Base-by-base conservation (phyloP, 2,797 vertebrate species). In the Alauda arvensis region DNA sequence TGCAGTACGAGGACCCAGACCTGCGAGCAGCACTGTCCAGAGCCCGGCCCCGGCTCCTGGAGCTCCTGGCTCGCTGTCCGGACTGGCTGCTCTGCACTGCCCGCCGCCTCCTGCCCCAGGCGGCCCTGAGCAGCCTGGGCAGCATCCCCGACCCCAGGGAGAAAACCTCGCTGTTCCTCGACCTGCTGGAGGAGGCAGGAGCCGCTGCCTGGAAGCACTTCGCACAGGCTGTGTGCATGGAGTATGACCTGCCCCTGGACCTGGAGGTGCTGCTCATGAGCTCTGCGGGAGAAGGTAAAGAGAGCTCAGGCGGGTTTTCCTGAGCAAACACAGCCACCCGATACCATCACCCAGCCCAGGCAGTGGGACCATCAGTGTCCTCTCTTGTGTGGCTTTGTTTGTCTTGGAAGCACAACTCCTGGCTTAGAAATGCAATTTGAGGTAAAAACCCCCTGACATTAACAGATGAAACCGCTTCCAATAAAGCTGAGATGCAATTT, bases 191-290 rank as follows among this genome's bases (percentile, higher is more conserved):
- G 8, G 6, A 17, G 8, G 95, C 96, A 7, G 91, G 91, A 1
- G n/a, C 10, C 3, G 61, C 57, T n/a, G 88, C 84, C 8, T 98
- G 98, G 96, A 18, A 90, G 12, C 53, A 39, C 6, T 98, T 99
- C 85, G 94, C 98, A 6, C 87, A 96, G 31, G 92, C 76, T 1
- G 19, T 98, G 74, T 98, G 97, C 78, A 94, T 98, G 82, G 89
- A 97, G 10, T 93, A 96, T 3, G 89, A 95, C 46, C 97, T 99
- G 24, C 98, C 98, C 1, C 95, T 99, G 93, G 85, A 92, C 1
- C 95, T 98, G 81, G 99, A 99, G 87, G 96, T 96, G 3, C 91
- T 24, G 40, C 96, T 99, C n/a, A 76, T 99, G 70, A 98, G 97
- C 59, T 94, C 91, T 7, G 96, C 96, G 1, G 97, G 96, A 91